Percentiles rank a stretch among this genome's conserved stretches.
These are phyloP conservation scores for Nephila pilipes DNA, from an alignment of 1,140 invertebrate genomes.

Conservation along the genomic window DNA sequence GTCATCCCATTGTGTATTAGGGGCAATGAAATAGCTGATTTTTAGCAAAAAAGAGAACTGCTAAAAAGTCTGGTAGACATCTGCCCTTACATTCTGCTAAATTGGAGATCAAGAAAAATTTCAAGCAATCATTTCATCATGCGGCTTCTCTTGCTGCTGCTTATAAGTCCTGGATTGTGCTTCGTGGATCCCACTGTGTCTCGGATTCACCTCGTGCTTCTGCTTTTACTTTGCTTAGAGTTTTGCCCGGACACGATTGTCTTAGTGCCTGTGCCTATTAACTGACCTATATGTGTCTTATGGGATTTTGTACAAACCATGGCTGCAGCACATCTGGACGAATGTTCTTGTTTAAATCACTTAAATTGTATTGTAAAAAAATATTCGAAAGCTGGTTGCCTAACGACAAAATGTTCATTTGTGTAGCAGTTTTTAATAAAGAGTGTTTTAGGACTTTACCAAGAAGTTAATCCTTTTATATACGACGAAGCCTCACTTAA, in stretches of 20 bases:
- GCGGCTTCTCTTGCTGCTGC: neutral
- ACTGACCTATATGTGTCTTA: neutral
- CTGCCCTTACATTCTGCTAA: neutral
- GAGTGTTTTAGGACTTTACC: no score
- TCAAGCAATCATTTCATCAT: neutral
- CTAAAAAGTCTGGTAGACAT: neutral
- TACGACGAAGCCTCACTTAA: no score
- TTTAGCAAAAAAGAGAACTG: neutral
- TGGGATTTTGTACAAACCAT: neutral
- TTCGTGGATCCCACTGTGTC: neutral
- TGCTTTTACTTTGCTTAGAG: neutral
- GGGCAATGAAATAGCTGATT: neutral
- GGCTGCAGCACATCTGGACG: neutral
- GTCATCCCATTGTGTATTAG: neutral
- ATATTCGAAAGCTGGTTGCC: neutral
- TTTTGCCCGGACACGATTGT: neutral
- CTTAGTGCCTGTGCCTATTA: neutral
- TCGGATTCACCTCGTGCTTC: neutral
- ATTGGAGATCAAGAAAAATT: neutral
- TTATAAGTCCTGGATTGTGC: neutral
- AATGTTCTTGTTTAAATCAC: neutral
- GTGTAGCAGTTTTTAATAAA: neutral
- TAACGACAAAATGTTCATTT: neutral
- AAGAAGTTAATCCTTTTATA: no score
- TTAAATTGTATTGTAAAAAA: neutral